Percentiles rank a stretch among this genome's conserved stretches.
Evolutionary conservation across 2,888 invertebrate species (phyloP).

Genomic region (Phasia obesa): DNA sequence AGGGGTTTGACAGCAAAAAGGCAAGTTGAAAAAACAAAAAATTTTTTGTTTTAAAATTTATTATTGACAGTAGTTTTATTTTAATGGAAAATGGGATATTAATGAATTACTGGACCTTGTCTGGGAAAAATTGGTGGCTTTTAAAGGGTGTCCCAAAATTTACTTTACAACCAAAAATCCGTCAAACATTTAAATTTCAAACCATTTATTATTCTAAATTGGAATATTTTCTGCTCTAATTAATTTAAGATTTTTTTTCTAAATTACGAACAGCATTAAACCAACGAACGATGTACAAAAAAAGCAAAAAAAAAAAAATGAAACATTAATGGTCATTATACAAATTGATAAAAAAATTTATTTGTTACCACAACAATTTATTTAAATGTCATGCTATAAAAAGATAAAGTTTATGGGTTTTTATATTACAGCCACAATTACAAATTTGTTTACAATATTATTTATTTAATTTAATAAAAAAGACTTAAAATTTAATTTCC

Average conservation of each 20-base stretch:
- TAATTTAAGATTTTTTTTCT: conserved; percentile 22
- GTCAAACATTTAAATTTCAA: too few relatives aligned
- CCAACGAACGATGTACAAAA: background rate
- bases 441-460: background rate
- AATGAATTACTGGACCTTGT: too few relatives aligned
- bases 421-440: conserved; percentile 23
- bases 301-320: background rate
- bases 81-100: too few relatives aligned
- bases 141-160: too few relatives aligned
- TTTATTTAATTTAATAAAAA: background rate
- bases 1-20: too few relatives aligned
- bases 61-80: too few relatives aligned
- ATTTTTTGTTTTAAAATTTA: too few relatives aligned
- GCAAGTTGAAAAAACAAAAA: too few relatives aligned
- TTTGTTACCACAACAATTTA: conserved; percentile 43
- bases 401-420: conserved; percentile 6
- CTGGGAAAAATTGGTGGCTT: too few relatives aligned
- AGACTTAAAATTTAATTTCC: background rate
- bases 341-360: background rate
- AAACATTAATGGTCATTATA: background rate
- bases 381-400: conserved; percentile 14
- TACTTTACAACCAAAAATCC: too few relatives aligned
- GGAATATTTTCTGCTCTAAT: conserved; percentile 45
- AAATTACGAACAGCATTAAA: background rate
- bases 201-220: too few relatives aligned